Conservation (phyloP, 2,797 vertebrate genomes). For the Sebastes hubbsi region DNA sequence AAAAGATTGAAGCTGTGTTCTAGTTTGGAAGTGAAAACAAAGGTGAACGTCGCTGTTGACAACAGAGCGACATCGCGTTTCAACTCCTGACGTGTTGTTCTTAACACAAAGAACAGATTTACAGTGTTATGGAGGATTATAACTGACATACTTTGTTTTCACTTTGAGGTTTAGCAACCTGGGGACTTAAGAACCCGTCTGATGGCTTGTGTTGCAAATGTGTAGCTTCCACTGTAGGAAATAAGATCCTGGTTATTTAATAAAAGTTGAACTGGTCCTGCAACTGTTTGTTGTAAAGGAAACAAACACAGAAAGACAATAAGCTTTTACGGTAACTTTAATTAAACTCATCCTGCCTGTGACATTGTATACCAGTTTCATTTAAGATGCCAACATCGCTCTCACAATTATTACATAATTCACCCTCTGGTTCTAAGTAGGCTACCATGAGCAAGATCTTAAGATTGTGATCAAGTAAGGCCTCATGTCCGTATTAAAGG, state of each 20-base stretch:
- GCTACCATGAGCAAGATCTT: too few species aligned
- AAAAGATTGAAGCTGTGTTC: not conserved
- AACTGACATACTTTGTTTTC: not conserved
- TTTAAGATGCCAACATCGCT: not conserved
- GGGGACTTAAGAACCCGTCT: not conserved
- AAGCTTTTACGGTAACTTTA: not conserved
- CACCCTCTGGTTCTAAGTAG: too few species aligned
- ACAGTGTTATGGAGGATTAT: not conserved
- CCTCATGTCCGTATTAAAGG: too few species aligned
- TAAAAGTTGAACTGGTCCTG: not conserved
- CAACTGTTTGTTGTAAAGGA: not conserved
- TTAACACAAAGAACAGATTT: not conserved
- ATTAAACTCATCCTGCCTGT: too few species aligned
- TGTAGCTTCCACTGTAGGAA: not conserved
- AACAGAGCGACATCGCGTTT: not conserved
- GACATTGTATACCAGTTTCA: not conserved
- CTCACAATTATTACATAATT: too few species aligned
- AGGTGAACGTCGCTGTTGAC: not conserved
- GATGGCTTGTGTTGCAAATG: not conserved
- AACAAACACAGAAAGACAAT: not conserved
- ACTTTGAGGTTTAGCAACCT: not conserved
- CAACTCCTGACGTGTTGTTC: not conserved
- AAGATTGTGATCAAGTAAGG: too few species aligned
- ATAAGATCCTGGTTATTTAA: not conserved
- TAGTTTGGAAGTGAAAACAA: not conserved